Conservation (phyloP, 1,140 invertebrate genomes). For the Drosophila dunni region DNA sequence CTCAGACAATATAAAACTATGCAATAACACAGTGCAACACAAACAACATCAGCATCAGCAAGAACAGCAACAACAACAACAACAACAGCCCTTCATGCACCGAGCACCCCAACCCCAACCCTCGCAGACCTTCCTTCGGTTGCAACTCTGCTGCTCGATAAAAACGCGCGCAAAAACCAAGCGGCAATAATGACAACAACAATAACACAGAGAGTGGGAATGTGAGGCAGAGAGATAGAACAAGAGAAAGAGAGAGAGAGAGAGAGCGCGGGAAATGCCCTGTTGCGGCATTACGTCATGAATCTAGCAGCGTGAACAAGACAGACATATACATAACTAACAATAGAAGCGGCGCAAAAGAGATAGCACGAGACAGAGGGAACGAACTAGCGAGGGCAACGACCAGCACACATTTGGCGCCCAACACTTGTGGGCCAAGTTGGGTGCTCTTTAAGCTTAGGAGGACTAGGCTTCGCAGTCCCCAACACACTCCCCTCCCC, state of each 20-base stretch:
- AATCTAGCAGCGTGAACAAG: constrained; percentile 4
- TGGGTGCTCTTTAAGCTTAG: neutral
- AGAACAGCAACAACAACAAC: constrained; percentile 15
- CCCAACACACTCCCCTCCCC: neutral
- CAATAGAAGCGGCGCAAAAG: neutral
- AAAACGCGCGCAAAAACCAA: constrained; percentile 28
- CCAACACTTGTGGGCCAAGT: constrained; percentile 22
- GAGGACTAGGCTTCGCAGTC: neutral
- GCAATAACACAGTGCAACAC: constrained; percentile 37
- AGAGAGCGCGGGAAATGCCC: constrained; percentile 56
- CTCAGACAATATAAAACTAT: constrained; percentile 76
- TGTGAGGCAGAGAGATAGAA: neutral
- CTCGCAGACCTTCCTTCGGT: constrained; percentile 5
- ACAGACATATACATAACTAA: neutral
- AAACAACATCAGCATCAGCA: neutral
- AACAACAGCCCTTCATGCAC: constrained; percentile 31
- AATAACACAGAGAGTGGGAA: neutral
- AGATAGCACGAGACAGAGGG: neutral
- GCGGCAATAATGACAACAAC: neutral
- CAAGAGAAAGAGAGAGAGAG: neutral
- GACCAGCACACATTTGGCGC: constrained; percentile 81
- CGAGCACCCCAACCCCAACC: constrained; percentile 23
- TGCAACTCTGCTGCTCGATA: constrained; percentile 24
- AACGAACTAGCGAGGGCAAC: constrained; percentile 57
- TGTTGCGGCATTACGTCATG: constrained; percentile 71